Evolutionary conservation across 2,113 vertebrate genomes (phyloP).

Genomic region (Callospermophilus lateralis): DNA sequence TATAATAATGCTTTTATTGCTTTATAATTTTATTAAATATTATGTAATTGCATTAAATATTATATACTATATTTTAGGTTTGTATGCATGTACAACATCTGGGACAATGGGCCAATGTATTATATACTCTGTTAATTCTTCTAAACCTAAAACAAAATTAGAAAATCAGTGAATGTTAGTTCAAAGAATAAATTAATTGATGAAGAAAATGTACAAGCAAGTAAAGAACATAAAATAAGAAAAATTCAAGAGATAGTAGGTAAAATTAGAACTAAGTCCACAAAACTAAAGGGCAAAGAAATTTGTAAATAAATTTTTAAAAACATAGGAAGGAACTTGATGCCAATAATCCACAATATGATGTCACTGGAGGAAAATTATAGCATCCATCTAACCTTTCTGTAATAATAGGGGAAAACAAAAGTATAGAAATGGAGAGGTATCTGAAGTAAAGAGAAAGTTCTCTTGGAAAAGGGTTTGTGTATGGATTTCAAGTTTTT

Average conservation of each 20-base stretch:
- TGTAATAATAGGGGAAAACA: neutral
- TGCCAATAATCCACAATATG: neutral
- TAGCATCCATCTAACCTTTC: neutral
- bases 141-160: neutral
- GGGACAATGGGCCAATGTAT: neutral
- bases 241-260: neutral
- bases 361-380: neutral
- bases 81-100: no score
- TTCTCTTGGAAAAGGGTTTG: neutral
- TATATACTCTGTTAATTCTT: neutral
- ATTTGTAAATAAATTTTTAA: neutral
- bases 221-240: neutral
- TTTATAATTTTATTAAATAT: no score
- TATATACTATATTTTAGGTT: no score
- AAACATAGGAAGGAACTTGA: neutral
- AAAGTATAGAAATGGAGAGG: neutral
- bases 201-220: neutral
- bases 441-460: neutral
- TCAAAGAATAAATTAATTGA: neutral
- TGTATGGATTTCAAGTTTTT: neutral
- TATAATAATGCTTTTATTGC: no score
- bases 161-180: neutral
- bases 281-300: neutral
- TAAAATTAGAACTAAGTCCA: neutral
- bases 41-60: no score